Evolutionary conservation across 2,113 vertebrate genomes (phyloP).

Genomic region (Panthera tigris): DNA sequence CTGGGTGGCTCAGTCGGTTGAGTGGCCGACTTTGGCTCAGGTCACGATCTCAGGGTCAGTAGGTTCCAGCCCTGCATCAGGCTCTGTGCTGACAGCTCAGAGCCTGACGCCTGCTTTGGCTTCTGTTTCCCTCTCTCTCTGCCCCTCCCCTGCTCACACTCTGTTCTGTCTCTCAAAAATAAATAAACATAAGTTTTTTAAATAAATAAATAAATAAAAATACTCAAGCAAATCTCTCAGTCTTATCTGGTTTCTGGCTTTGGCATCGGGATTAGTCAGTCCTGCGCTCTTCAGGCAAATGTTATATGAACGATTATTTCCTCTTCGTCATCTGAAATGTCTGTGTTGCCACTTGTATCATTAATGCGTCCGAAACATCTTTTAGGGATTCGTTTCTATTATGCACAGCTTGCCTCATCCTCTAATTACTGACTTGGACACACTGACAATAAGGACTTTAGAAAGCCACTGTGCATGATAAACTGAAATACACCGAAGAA

Average conservation of each 20-base stretch:
- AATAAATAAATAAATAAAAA: background rate
- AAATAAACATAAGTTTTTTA: too few species aligned
- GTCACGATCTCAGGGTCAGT: too few species aligned
- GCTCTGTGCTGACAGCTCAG: too few species aligned
- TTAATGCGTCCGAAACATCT: background rate
- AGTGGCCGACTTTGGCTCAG: too few species aligned
- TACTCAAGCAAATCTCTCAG: background rate
- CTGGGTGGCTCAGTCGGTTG: too few species aligned
- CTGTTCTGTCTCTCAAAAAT: too few species aligned
- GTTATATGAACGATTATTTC: background rate
- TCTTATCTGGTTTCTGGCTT: background rate
- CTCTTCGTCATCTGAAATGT: background rate
- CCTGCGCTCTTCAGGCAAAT: background rate
- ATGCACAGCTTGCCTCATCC: background rate
- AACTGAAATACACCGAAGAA: background rate
- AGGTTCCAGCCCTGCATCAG: too few species aligned
- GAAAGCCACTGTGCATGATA: background rate
- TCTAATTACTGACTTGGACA: background rate
- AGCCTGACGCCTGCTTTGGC: too few species aligned
- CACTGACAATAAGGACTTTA: background rate
- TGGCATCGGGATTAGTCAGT: background rate
- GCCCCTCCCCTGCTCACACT: too few species aligned
- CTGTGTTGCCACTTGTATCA: background rate
- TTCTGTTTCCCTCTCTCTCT: too few species aligned
- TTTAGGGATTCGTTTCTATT: background rate